Percentiles rank a stretch among this genome's conserved stretches.
These are phyloP conservation scores for Acanthopleura granulata DNA, from an alignment of 2,888 invertebrate genomes.

Conservation along the genomic window DNA sequence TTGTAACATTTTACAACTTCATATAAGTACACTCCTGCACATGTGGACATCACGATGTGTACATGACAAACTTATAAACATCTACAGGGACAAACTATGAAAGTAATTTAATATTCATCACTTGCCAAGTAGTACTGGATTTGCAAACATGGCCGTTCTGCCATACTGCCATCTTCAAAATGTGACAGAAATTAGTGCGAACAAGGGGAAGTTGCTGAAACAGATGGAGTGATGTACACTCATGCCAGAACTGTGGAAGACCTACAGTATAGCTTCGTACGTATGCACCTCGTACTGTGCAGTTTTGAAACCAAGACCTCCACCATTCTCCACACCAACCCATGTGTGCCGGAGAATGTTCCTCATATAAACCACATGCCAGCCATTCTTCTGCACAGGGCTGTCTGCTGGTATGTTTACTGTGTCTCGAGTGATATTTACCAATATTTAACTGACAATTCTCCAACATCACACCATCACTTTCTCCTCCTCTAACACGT, in stretches of 20 bases:
- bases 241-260: background rate
- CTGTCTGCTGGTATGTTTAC: conserved; percentile 9
- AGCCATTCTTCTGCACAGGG: conserved; percentile 8
- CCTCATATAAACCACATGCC: conserved; percentile 15
- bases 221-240: background rate
- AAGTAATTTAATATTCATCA: too few relatives aligned
- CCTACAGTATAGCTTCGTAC: too few relatives aligned
- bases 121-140: too few relatives aligned
- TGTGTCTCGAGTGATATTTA: background rate
- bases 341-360: conserved; percentile 5
- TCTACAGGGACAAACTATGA: too few relatives aligned
- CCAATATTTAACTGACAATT: background rate
- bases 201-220: background rate
- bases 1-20: too few relatives aligned
- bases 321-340: background rate
- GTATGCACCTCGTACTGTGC: background rate
- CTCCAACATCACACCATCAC: background rate
- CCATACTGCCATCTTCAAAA: too few relatives aligned
- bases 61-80: too few relatives aligned
- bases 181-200: too few relatives aligned
- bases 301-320: background rate
- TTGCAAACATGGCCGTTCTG: too few relatives aligned
- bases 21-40: too few relatives aligned
- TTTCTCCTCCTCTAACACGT: too few relatives aligned
- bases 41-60: too few relatives aligned